These are phyloP conservation scores for Coleophora flavipennella DNA, from an alignment of 2,888 invertebrate genomes.

Conservation along the genomic window DNA sequence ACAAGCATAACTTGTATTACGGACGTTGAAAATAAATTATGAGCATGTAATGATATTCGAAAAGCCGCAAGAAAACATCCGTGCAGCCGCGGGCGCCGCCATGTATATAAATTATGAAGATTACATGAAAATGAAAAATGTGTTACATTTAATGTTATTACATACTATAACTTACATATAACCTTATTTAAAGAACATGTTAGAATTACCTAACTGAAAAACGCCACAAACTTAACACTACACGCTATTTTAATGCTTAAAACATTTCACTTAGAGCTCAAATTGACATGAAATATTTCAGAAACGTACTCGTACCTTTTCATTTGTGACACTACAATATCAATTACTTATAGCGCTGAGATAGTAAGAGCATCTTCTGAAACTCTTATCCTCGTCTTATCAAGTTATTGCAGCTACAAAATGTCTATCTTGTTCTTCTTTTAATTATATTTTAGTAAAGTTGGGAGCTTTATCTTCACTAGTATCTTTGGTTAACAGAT, in stretches of 20 bases:
- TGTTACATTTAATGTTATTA: constrained; percentile 73
- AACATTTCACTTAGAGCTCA: no score
- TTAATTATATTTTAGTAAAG: no score
- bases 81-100: constrained; percentile 48
- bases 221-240: constrained; percentile 8
- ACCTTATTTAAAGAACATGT: constrained; percentile 63
- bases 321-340: constrained; percentile 67
- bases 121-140: constrained; percentile 72
- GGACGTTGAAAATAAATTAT: constrained; percentile 30
- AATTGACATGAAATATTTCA: no score
- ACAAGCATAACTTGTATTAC: constrained; percentile 29
- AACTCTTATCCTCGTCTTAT: constrained; percentile 5
- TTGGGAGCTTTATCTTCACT: constrained; percentile 15
- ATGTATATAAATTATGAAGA: constrained; percentile 70
- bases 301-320: constrained; percentile 5
- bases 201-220: constrained; percentile 22
- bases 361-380: constrained; percentile 46
- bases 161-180: constrained; percentile 68
- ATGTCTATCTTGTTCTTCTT: no score
- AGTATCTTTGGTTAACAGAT: constrained; percentile 12
- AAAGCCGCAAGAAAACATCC: constrained; percentile 20
- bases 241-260: neutral
- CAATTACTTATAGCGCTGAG: constrained; percentile 67
- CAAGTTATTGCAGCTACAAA: no score
- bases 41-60: constrained; percentile 34